Conservation (phyloP, 1,140 invertebrate species). For the Brachionus calyciflorus region DNA sequence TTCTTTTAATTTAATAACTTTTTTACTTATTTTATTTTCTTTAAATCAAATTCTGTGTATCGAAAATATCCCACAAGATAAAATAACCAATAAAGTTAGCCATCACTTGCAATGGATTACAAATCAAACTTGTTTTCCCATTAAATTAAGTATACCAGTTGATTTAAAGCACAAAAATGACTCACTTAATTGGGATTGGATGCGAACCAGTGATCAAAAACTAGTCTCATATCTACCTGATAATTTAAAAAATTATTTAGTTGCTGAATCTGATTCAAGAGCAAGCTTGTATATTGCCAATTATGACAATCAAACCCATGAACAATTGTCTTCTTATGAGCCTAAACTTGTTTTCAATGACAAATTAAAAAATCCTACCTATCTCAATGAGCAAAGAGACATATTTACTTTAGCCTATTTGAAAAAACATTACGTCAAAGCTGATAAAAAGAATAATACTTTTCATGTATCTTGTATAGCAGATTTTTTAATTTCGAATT, state of each 20-base stretch:
- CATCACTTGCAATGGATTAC: constrained; percentile 17
- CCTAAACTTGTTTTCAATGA: constrained; percentile 16
- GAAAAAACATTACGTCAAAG: constrained; percentile 34
- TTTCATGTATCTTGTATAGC: constrained; percentile 13
- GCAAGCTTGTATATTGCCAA: not conserved
- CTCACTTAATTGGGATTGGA: constrained; percentile 25
- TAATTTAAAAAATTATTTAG: constrained; percentile 3
- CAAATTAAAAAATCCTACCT: not conserved
- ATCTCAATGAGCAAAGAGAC: not conserved
- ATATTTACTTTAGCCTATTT: constrained; percentile 31
- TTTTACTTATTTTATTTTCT: not conserved
- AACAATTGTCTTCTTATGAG: constrained; percentile 32
- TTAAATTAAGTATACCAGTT: constrained; percentile 19
- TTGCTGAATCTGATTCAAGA: constrained; percentile 13
- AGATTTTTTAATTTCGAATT: constrained; percentile 32
- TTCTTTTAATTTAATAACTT: no score
- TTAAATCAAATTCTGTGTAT: not conserved
- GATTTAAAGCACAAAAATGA: not conserved
- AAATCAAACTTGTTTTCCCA: constrained; percentile 8
- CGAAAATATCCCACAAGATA: not conserved
- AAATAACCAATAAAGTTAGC: not conserved
- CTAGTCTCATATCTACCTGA: constrained; percentile 11
- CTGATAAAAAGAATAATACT: not conserved
- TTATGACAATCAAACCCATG: constrained; percentile 26
- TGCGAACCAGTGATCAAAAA: not conserved